A percentile compares a stretch with the other conserved stretches of the same genome.
These are phyloP conservation scores for Poeciliopsis turneri DNA, from an alignment of 2,797 vertebrate species.

Conservation along the genomic window DNA sequence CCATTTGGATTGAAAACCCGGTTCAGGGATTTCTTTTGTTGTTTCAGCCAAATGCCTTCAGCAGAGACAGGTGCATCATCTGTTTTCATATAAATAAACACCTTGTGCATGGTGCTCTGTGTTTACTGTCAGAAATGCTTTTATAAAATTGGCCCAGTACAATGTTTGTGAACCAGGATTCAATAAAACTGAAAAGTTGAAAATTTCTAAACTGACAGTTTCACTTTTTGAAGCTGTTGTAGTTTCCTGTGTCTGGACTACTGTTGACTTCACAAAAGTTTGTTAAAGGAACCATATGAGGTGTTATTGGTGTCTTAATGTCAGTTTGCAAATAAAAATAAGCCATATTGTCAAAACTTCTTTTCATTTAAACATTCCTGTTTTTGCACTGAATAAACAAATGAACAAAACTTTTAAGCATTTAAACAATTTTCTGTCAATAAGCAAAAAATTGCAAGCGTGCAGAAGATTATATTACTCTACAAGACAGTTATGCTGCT, in stretches of 20 bases:
- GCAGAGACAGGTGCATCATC: constrained; percentile 39
- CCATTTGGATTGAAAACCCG: constrained; percentile 49
- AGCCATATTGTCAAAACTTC: not conserved
- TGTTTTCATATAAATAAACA: constrained; percentile 50
- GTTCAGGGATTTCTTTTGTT: constrained; percentile 56
- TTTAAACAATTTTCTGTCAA: not conserved
- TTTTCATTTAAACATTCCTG: not conserved
- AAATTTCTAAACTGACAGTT: constrained; percentile 20
- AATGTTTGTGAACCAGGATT: constrained; percentile 41
- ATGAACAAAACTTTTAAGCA: not conserved
- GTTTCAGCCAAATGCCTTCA: constrained; percentile 51
- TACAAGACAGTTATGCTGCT: not conserved
- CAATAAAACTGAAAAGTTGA: constrained; percentile 32
- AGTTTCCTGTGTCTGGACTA: constrained; percentile 9
- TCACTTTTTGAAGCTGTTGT: constrained; percentile 23
- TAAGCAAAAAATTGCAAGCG: not conserved
- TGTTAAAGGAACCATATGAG: not conserved
- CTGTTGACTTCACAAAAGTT: not conserved
- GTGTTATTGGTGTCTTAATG: not conserved
- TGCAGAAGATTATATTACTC: not conserved
- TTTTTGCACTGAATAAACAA: not conserved
- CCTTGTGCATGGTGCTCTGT: constrained; percentile 17
- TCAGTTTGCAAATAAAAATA: not conserved
- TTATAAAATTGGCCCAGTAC: constrained; percentile 31
- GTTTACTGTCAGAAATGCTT: constrained; percentile 44